Conservation (phyloP, 1,140 invertebrate species). For the Melanaphis sacchari region DNA sequence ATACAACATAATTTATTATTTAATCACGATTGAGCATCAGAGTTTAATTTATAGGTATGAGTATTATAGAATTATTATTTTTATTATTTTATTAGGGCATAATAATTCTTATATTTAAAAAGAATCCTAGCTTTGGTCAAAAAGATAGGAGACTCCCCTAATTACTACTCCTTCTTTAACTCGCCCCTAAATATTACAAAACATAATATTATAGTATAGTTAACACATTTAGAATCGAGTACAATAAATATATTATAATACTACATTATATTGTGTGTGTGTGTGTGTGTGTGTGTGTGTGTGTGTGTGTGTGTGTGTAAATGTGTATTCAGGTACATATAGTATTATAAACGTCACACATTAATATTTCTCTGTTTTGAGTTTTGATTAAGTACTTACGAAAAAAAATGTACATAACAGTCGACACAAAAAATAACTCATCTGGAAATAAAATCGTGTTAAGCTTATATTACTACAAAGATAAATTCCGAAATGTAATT, state of each 20-base stretch:
- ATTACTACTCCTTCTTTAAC: not conserved
- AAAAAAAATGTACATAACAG: not conserved
- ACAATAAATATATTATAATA: not conserved
- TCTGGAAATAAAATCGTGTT: constrained; percentile 6
- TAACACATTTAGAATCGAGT: not conserved
- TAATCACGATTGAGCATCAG: not conserved
- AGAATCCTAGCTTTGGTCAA: not conserved
- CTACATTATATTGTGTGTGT: not conserved
- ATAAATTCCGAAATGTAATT: constrained; percentile 23
- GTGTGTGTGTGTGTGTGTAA: not conserved
- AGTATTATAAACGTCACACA: constrained; percentile 7
- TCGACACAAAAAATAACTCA: not conserved
- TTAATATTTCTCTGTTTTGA: not conserved
- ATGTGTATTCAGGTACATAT: not conserved
- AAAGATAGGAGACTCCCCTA: fast-evolving
- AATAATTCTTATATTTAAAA: not conserved
- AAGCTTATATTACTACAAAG: constrained; percentile 2
- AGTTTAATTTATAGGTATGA: too few relatives aligned
- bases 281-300: too few relatives aligned
- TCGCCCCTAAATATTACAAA: not conserved
- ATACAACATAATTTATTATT: not conserved
- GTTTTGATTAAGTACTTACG: not conserved
- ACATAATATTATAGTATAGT: not conserved
- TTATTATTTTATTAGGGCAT: too few relatives aligned
- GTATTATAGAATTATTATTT: too few relatives aligned